These are phyloP conservation scores for Actinia equina DNA, from an alignment of 64 coral and sea anemone genomes.

Conservation along the genomic window DNA sequence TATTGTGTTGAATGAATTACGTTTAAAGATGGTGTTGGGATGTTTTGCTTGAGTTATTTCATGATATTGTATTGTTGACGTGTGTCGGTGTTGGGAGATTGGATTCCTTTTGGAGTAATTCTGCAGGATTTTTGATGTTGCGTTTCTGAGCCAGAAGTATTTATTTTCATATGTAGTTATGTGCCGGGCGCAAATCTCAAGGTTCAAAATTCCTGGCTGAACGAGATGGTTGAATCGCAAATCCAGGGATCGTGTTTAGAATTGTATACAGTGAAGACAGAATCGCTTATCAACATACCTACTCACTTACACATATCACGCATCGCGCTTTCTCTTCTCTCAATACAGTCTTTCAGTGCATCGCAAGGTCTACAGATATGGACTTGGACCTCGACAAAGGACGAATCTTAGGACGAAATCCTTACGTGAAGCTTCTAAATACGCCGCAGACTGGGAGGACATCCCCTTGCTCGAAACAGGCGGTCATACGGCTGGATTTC, in stretches of 20 bases:
- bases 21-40: background rate
- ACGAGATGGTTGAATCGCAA: background rate
- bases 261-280: background rate
- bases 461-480: slow-evolving; percentile 46
- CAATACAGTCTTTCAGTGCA: background rate
- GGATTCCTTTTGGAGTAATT: background rate
- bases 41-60: background rate
- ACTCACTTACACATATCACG: background rate
- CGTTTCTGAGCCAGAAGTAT: background rate
- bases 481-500: slow-evolving; percentile 45
- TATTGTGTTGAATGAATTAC: background rate
- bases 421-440: slow-evolving; percentile 15
- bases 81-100: background rate
- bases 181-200: background rate
- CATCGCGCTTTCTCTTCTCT: background rate
- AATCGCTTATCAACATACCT: background rate
- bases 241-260: background rate
- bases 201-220: background rate
- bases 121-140: background rate
- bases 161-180: background rate
- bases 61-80: background rate
- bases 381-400: slow-evolving; percentile 7
- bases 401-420: background rate
- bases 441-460: slow-evolving; percentile 1
- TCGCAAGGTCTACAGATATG: background rate